Base-by-base conservation (phyloP, 2,797 vertebrate species). In the Macrochelys suwanniensis region DNA sequence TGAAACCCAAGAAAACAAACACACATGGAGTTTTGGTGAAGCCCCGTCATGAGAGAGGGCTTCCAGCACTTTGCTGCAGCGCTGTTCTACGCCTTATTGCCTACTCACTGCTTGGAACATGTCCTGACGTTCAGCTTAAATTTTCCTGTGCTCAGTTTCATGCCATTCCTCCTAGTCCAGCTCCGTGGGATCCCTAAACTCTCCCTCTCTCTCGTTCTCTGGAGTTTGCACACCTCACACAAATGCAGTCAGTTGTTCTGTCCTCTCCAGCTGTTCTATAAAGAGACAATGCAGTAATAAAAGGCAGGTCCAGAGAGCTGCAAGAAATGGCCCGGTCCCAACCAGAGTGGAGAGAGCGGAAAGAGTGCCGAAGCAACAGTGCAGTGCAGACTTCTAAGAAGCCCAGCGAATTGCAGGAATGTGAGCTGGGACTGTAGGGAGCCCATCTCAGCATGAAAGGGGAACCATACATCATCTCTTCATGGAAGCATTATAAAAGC, bases 391-490 rank as follows among this genome's bases (percentile, higher is more conserved):
- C 45, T 10, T 26, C 78, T 49, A 82, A 76, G 83, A 85, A 93
- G 19, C 28, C 42, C 83, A 11, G 23, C 10, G 5, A 71, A 21
- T 42, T 11, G n/a, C 3, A 5, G 4, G 23, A 42, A 57, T 28
- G 26, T 25, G 47, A 49, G 10, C 31, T 4, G 59, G 31, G 13
- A 17, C 61, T 53, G 21, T 8, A 78, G 81, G n/a, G 25, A 88
- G 47, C 80, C 77, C 54, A 65, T 5, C 19, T 80, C 59, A 1
- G 0, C 4, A 59, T 23, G 59, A 71, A 21, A 31, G 61, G 15
- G 61, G 17, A 80, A 45, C 49, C 0, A 0, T 8, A 49, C 13
- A 0, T 42, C 0, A 0, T 45, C 82, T 92, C 49, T 49, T 31
- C 54, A 15, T 0, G 6, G 47, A n/a, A 87, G 11, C 3, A 23